A percentile compares a stretch with the other conserved stretches of the same genome.
Evolutionary conservation across 2,113 vertebrate species (phyloP).

Genomic region (Microcebus murinus): DNA sequence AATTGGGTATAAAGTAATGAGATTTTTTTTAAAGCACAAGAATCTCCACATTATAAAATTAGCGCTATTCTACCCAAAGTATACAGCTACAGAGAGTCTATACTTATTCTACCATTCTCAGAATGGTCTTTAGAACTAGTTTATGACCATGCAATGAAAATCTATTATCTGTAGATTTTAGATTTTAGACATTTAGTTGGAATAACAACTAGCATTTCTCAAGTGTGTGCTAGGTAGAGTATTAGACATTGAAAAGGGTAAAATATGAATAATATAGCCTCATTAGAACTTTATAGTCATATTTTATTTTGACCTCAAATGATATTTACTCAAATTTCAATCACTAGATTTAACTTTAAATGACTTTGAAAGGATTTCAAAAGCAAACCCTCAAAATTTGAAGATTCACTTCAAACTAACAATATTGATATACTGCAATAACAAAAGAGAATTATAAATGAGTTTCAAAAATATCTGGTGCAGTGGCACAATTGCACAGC

Average conservation of each 20-base stretch:
- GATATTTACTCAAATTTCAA: neutral
- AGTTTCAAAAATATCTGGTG: neutral
- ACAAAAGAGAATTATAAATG: neutral
- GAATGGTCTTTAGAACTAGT: neutral
- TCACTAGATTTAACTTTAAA: slow-evolving; percentile 33
- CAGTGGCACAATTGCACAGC: neutral
- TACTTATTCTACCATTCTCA: neutral
- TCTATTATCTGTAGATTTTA: neutral
- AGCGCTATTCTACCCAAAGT: neutral
- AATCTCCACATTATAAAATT: slow-evolving; percentile 24
- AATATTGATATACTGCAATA: neutral
- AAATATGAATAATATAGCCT: neutral
- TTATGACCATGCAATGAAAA: neutral
- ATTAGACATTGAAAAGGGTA: neutral
- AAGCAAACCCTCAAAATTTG: neutral
- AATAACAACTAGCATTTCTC: neutral
- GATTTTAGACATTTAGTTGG: no score
- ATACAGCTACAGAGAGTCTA: neutral
- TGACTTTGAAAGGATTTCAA: slow-evolving; percentile 29
- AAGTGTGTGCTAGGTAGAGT: neutral
- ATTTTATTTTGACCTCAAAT: slow-evolving; percentile 30
- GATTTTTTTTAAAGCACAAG: neutral
- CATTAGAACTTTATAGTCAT: neutral
- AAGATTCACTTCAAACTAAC: neutral
- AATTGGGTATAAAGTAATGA: neutral